These are phyloP conservation scores for Lagenorhynchus albirostris DNA, from an alignment of 2,113 vertebrate genomes.

Conservation along the genomic window DNA sequence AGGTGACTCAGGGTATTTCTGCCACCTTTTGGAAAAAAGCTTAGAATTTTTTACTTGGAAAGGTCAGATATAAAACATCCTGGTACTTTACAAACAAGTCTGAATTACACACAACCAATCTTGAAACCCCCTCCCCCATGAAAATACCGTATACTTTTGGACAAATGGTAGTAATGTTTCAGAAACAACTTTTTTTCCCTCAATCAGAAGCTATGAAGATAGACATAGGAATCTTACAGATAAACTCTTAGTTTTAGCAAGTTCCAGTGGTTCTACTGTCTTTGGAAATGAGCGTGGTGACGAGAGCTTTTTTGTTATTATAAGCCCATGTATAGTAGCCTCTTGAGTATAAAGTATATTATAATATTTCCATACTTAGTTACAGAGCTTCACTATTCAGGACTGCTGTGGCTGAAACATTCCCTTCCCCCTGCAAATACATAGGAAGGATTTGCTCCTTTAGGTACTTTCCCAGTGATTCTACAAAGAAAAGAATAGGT, in stretches of 20 bases:
- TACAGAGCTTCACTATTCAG: background rate
- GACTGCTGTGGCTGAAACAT: background rate
- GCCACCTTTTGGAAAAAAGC: background rate
- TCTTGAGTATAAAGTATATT: background rate
- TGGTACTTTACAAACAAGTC: background rate
- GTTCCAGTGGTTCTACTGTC: background rate
- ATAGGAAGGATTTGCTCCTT: background rate
- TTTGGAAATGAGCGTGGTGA: slow-evolving; percentile 31
- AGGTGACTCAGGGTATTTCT: slow-evolving; percentile 6
- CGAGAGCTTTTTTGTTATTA: background rate
- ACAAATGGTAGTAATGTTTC: background rate
- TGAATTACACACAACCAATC: background rate
- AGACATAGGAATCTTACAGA: background rate
- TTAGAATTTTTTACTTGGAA: slow-evolving; percentile 25
- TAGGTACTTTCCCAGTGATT: background rate
- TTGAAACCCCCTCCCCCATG: background rate
- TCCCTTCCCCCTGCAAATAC: background rate
- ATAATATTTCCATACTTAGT: background rate
- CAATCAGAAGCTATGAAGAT: background rate
- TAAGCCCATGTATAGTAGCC: background rate
- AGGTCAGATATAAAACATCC: slow-evolving; percentile 4
- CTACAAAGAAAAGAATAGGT: background rate
- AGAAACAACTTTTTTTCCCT: background rate
- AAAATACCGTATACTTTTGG: background rate
- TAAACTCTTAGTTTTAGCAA: background rate